A percentile compares a stretch with the other conserved stretches of the same genome.
These are phyloP conservation scores for Shinisaurus crocodilurus DNA, from an alignment of 2,113 vertebrate species.

Conservation along the genomic window DNA sequence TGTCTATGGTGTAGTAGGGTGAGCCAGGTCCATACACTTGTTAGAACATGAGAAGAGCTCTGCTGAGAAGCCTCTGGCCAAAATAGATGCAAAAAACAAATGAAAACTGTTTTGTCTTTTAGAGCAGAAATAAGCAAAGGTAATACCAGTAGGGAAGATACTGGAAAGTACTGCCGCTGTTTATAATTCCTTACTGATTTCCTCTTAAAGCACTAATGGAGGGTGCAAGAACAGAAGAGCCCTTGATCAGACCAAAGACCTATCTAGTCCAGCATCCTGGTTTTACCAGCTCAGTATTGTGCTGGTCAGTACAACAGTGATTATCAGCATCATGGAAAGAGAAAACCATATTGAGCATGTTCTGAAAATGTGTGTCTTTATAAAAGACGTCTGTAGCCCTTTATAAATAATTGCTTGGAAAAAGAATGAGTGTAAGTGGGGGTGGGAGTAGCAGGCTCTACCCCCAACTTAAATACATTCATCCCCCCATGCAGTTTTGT, in stretches of 20 bases:
- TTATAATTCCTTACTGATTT: not conserved
- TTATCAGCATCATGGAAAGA: too few species aligned
- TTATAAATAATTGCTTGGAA: too few species aligned
- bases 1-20: not conserved
- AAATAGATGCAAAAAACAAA: not conserved
- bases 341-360: not conserved
- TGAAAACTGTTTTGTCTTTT: not conserved
- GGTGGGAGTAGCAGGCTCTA: not conserved
- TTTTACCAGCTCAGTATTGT: not conserved
- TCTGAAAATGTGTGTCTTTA: not conserved
- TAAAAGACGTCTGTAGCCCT: not conserved
- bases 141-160: not conserved
- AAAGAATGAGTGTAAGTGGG: not conserved
- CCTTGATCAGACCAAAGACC: not conserved
- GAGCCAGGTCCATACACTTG: not conserved
- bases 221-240: not conserved
- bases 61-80: not conserved
- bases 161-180: not conserved
- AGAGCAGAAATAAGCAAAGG: not conserved
- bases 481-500: too few species aligned
- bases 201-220: not conserved
- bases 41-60: not conserved
- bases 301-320: not conserved
- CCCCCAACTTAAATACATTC: too few species aligned
- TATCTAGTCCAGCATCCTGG: not conserved